A percentile compares a stretch with the other conserved stretches of the same genome.
These are phyloP conservation scores for Venusia cambrica DNA, from an alignment of 2,888 invertebrate species.

Conservation along the genomic window DNA sequence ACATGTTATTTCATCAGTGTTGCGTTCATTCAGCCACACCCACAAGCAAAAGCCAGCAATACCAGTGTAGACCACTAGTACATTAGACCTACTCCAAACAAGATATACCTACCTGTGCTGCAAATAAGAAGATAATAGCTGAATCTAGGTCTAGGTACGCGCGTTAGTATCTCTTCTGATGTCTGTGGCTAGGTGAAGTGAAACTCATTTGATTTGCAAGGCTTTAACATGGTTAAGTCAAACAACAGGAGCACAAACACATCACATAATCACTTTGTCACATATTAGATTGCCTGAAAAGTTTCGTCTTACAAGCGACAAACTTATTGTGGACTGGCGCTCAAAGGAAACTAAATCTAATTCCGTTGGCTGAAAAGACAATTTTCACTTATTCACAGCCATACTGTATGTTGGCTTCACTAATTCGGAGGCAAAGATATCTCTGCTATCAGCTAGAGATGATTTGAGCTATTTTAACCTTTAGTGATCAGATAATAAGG, in stretches of 20 bases:
- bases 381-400: constrained; percentile 33
- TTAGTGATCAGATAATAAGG: constrained; percentile 4
- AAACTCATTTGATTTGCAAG: constrained; percentile 16
- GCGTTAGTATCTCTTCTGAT: no score
- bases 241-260: constrained; percentile 21
- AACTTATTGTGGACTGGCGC: constrained; percentile 9
- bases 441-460: constrained; percentile 17
- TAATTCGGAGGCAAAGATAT: constrained; percentile 43
- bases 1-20: no score
- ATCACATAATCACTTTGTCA: constrained; percentile 38
- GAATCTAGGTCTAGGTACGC: no score
- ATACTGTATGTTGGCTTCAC: constrained; percentile 42
- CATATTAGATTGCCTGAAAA: constrained; percentile 49
- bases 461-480: constrained; percentile 22
- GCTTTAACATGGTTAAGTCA: constrained; percentile 12
- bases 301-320: constrained; percentile 34
- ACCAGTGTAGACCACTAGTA: no score
- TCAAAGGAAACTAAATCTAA: constrained; percentile 33
- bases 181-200: no score
- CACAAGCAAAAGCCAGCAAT: no score
- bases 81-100: no score
- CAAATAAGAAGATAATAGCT: no score
- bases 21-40: no score
- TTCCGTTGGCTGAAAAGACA: constrained; percentile 21
- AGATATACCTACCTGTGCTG: no score